Evolutionary conservation across 2,113 vertebrate genomes (phyloP), one percentile per base, ranked within the genome.

Genomic region (Dermatemys mawii): DNA sequence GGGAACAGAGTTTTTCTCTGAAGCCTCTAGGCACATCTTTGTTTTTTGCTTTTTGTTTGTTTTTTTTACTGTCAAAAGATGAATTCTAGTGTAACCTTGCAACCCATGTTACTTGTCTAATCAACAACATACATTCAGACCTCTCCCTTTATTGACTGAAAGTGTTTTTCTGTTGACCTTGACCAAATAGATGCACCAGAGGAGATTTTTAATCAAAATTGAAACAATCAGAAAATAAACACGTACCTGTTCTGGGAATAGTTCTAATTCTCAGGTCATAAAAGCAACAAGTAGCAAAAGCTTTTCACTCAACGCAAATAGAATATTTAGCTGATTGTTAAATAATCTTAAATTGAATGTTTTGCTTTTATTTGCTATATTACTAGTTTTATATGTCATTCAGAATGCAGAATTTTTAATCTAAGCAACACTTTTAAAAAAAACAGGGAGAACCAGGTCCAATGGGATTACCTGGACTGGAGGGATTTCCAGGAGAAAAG

Each of bases 401-500:
- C 67, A 91, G 16, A 93, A 67, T 85, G n/a, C 22, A 89, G 29
- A 86, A 73, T 49, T 96, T 96, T 70, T 94, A 93, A 96, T 38
- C 1, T 84, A 48, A 91, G n/a, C 14, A 48, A 51, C 50, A 2
- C 51, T 95, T 91, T 67, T 81, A 88, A 82, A 87, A 57, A 46
- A 46, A 85, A 26, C 73, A 99, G 99, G 99, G 99, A 75, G 99
- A 99, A 79, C 98, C 98, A 27, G 99, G 99, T 89, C 97, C 98
- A 2, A 99, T 99, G 99, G 99, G 99, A 93, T 97, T 99, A 95
- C 99, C 99, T 76, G 99, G 99, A 89, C 97, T 99, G 80, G 99
- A 99, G 98, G 99, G 99, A 88, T 98, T 99, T 87, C 98, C 98
- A 84, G 99, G 99, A 86, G 96, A 98, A 97, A 99, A 99, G 99